Evolutionary conservation across 2,113 vertebrate species (phyloP).

Genomic region (Forbesichthys agassizii): DNA sequence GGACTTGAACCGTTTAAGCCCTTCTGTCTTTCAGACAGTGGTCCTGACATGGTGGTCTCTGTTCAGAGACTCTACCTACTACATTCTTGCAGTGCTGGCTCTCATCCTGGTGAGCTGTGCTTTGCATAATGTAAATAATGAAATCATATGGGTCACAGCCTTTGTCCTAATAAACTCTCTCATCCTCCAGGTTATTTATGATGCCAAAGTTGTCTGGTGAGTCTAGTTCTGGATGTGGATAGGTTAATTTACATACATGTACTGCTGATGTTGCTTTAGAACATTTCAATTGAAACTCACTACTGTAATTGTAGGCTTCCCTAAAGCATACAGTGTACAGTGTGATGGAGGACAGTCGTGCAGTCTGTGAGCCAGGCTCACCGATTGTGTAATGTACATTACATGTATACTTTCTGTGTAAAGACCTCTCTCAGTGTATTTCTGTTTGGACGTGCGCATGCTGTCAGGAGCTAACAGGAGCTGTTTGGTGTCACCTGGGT

Average conservation of each 20-base stretch:
- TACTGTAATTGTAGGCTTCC: background rate
- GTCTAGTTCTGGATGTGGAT: slow-evolving; percentile 27
- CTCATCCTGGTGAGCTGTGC: slow-evolving; percentile 74
- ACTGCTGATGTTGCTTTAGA: background rate
- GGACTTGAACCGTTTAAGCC: too few relatives aligned
- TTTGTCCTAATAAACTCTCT: background rate
- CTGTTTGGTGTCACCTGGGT: background rate
- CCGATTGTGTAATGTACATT: too few relatives aligned
- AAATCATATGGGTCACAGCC: background rate
- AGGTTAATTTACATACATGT: slow-evolving; percentile 3
- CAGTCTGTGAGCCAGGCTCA: too few relatives aligned
- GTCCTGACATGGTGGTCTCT: slow-evolving; percentile 79
- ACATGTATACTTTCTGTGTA: too few relatives aligned
- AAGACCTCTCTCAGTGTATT: background rate
- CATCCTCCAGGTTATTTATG: slow-evolving; percentile 75
- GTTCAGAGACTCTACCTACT: slow-evolving; percentile 77
- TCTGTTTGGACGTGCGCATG: slow-evolving; percentile 4
- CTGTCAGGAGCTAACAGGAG: slow-evolving; percentile 12
- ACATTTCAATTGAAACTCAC: background rate
- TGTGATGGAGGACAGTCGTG: too few relatives aligned
- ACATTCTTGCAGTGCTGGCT: slow-evolving; percentile 77
- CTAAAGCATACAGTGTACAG: too few relatives aligned
- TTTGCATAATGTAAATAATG: background rate
- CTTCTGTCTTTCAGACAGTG: slow-evolving; percentile 59
- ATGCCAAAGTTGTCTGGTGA: slow-evolving; percentile 77